phyloP scores from a whole-genome alignment of 1,140 invertebrate genomes.

The Apis mellifera region Amel_HAv3.1 CM009934.2:4695001-4695500 shows the following conservation, averaged over 20 bases:
- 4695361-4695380: neutral
- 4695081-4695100: constrained; percentile 28
- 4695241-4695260: constrained; percentile 88
- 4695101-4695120: neutral
- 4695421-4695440: neutral
- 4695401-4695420: neutral
- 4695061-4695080: constrained; percentile 15
- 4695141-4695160: neutral
- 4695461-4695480: constrained; percentile 62
- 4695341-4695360: no score
- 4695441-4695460: neutral
- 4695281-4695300: constrained; percentile 5
- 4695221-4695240: constrained; percentile 88
- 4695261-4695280: constrained; percentile 85
- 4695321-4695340: neutral
- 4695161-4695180: constrained; percentile 82
- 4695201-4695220: constrained; percentile 84
- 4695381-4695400: neutral
- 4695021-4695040: neutral
- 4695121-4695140: neutral
- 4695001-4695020: neutral
- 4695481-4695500: constrained; percentile 88
- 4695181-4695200: constrained; percentile 84
- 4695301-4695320: neutral
- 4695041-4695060: constrained; percentile 14